Conservation (phyloP, 2,888 invertebrate genomes). For the Ametastegia equiseti region DNA sequence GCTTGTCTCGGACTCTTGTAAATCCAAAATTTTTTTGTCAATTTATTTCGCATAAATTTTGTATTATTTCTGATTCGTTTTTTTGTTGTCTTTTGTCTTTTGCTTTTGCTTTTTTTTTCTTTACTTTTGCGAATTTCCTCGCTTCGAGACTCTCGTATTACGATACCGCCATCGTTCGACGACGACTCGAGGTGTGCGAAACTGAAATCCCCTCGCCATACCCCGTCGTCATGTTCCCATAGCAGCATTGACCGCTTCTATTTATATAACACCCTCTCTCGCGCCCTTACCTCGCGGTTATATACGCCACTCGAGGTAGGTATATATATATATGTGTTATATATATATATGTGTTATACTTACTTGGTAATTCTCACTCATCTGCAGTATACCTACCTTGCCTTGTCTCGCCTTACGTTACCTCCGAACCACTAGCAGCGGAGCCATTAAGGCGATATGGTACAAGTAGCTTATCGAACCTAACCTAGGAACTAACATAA, state of each 20-base stretch:
- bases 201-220: conserved; percentile 47
- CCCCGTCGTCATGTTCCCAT: conserved; percentile 68
- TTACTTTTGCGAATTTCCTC: too few species aligned
- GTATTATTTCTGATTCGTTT: too few species aligned
- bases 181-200: conserved; percentile 51
- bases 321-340: neutral
- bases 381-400: neutral
- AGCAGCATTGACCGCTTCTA: conserved; percentile 75
- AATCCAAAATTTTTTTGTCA: too few species aligned
- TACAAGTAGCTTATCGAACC: too few species aligned
- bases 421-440: too few species aligned
- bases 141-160: too few species aligned
- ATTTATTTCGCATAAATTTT: too few species aligned
- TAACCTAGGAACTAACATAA: too few species aligned
- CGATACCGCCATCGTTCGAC: conserved; percentile 50
- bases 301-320: neutral
- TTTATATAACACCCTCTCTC: conserved; percentile 70
- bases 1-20: too few species aligned
- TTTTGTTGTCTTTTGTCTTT: too few species aligned
- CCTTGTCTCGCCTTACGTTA: conserved; percentile 49
- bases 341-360: neutral
- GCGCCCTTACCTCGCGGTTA: conserved; percentile 49
- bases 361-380: neutral
- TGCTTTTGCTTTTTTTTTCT: too few species aligned
- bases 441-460: too few species aligned